A percentile compares a stretch with the other conserved stretches of the same genome.
phyloP scores from a whole-genome alignment of 2,113 vertebrate genomes.

The Pteruthius melanotis region DNA sequence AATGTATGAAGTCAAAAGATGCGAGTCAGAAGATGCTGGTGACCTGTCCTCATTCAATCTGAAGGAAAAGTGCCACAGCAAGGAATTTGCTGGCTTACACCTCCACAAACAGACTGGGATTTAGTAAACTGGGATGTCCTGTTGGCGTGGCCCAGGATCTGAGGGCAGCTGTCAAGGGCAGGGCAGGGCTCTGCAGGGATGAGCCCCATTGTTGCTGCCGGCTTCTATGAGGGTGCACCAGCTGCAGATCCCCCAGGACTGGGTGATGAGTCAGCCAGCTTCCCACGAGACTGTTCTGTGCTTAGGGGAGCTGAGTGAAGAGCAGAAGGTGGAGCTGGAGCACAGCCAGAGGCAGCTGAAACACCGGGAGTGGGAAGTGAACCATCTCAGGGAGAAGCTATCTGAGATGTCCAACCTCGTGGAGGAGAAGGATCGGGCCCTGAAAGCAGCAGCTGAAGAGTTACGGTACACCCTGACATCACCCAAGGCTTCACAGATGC shows the following conservation, averaged over 20 bases:
- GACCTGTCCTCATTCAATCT: not conserved
- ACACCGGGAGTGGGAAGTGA: slow-evolving; percentile 62
- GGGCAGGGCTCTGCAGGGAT: not conserved
- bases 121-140: not conserved
- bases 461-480: slow-evolving; percentile 39
- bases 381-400: slow-evolving; percentile 62
- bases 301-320: slow-evolving; percentile 77
- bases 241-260: not conserved
- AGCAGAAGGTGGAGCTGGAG: slow-evolving; percentile 79
- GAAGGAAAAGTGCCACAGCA: not conserved
- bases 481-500: not conserved
- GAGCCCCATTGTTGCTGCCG: not conserved
- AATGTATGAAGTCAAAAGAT: not conserved
- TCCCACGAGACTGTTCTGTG: not conserved
- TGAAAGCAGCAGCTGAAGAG: slow-evolving; percentile 55
- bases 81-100: too few relatives aligned
- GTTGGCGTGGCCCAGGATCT: not conserved
- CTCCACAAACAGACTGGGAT: not conserved
- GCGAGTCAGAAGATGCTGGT: not conserved
- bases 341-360: slow-evolving; percentile 56
- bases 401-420: slow-evolving; percentile 29
- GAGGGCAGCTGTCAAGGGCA: not conserved
- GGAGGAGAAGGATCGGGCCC: slow-evolving; percentile 70
- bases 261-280: not conserved
- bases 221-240: not conserved